A percentile compares a stretch with the other conserved stretches of the same genome.
phyloP scores from a whole-genome alignment of 1,140 invertebrate genomes.

The Pararge aegeria region DNA sequence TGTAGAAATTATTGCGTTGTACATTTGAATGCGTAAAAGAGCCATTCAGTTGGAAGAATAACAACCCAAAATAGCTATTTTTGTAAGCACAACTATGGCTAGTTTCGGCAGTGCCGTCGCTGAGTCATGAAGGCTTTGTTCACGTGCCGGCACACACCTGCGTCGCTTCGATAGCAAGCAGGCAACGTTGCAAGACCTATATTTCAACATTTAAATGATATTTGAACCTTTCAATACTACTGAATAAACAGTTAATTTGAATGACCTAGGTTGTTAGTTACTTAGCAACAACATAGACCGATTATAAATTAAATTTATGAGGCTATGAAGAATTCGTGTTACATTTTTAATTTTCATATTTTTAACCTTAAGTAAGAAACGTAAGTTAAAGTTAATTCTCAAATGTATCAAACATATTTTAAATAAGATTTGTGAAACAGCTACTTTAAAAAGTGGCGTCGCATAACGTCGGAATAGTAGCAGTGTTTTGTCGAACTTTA shows the following conservation, averaged over 20 bases:
- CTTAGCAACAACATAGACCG: background rate
- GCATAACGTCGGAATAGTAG: too few species aligned
- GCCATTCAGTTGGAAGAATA: background rate
- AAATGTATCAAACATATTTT: too few species aligned
- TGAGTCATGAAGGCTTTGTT: conserved; percentile 51
- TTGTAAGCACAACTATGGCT: conserved; percentile 35
- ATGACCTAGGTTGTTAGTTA: too few species aligned
- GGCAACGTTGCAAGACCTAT: conserved; percentile 16
- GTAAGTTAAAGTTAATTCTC: too few species aligned
- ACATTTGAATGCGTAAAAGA: background rate
- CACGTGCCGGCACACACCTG: conserved; percentile 57
- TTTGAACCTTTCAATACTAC: background rate
- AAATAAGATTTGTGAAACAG: too few species aligned
- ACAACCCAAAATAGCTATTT: conserved; percentile 18
- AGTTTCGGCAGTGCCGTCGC: conserved; percentile 37
- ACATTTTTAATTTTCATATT: too few species aligned
- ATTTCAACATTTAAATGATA: conserved; percentile 11
- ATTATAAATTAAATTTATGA: too few species aligned
- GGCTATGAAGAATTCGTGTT: too few species aligned
- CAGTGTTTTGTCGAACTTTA: too few species aligned
- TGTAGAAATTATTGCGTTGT: background rate
- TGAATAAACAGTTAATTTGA: background rate
- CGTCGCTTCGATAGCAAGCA: conserved; percentile 27
- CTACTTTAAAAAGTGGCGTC: too few species aligned
- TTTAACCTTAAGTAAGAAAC: too few species aligned